Evolutionary conservation across 2,888 invertebrate species (phyloP).

Genomic region (Drosophila hamatofila): DNA sequence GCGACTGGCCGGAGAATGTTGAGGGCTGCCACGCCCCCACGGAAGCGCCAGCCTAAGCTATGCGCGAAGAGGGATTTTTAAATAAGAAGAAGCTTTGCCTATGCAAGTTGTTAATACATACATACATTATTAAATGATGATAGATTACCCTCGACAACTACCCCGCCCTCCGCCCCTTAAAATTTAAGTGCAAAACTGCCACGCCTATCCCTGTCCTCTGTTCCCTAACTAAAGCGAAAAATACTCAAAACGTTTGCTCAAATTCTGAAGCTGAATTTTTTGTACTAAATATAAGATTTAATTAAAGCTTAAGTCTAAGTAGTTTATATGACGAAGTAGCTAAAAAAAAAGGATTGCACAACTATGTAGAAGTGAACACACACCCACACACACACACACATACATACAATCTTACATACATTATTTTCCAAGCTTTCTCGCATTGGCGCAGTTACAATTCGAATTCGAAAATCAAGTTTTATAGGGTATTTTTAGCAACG

Average conservation of each 20-base stretch:
- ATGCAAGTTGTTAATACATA: slow-evolving; percentile 64
- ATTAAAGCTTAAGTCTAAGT: slow-evolving; percentile 71
- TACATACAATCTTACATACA: slow-evolving; percentile 23
- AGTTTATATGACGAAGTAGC: slow-evolving; percentile 71
- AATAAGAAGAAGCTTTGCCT: slow-evolving; percentile 12
- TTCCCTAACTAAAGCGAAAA: slow-evolving; percentile 47
- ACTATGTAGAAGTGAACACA: slow-evolving; percentile 35
- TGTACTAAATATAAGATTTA: slow-evolving; percentile 68
- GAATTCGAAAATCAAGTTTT: slow-evolving; percentile 26
- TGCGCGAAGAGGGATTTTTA: neutral
- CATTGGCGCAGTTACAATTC: slow-evolving; percentile 38
- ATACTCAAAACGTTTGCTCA: slow-evolving; percentile 70
- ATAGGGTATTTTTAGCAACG: slow-evolving; percentile 64
- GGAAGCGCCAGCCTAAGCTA: slow-evolving; percentile 87
- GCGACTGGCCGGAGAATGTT: slow-evolving; percentile 98
- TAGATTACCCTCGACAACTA: slow-evolving; percentile 51
- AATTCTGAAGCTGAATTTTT: slow-evolving; percentile 67
- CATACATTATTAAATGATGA: slow-evolving; percentile 56
- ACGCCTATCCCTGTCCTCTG: neutral
- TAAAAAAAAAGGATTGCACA: slow-evolving; percentile 58
- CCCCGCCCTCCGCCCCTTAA: slow-evolving; percentile 49
- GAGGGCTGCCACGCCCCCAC: slow-evolving; percentile 92
- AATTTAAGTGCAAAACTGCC: slow-evolving; percentile 7
- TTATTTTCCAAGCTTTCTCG: slow-evolving; percentile 42
- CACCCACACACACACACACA: neutral